A percentile compares a stretch with the other conserved stretches of the same genome.
phyloP scores from a whole-genome alignment of 2,113 vertebrate genomes.

The Ceyx cyanopectus region DNA sequence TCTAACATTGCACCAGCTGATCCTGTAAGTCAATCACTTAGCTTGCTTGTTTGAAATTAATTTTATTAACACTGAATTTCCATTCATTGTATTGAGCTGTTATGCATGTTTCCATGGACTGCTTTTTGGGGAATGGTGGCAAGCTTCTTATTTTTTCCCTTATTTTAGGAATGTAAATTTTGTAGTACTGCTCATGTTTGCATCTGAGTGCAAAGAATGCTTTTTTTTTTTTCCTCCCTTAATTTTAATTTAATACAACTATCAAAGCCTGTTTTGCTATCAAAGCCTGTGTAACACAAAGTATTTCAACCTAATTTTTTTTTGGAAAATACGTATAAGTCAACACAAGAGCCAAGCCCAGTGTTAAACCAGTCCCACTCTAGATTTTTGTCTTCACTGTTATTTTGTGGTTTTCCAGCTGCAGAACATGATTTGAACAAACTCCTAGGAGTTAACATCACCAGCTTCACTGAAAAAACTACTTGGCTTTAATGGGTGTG shows the following conservation, averaged over 20 bases:
- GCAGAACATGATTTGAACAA: neutral
- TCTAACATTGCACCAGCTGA: constrained; percentile 99
- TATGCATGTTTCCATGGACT: constrained; percentile 78
- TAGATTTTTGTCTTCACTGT: neutral
- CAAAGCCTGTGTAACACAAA: neutral
- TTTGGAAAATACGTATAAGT: neutral
- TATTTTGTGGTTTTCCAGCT: neutral
- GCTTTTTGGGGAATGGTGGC: constrained; percentile 74
- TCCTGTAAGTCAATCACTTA: constrained; percentile 99
- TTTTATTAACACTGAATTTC: constrained; percentile 93
- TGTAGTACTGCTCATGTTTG: constrained; percentile 44
- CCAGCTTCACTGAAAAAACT: neutral
- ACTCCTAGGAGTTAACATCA: neutral
- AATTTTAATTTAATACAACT: constrained; percentile 9
- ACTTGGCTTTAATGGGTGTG: neutral
- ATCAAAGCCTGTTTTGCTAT: neutral
- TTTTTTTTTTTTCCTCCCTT: neutral
- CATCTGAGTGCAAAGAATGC: constrained; percentile 15
- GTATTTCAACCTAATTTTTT: neutral
- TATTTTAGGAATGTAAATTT: constrained; percentile 37
- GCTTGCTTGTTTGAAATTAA: constrained; percentile 98
- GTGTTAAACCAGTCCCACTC: neutral
- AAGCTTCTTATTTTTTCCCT: constrained; percentile 67
- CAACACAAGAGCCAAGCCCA: neutral
- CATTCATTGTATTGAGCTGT: constrained; percentile 77